Base-by-base conservation (phyloP, 2,888 invertebrate species). In the Allolobophora icterica region DNA sequence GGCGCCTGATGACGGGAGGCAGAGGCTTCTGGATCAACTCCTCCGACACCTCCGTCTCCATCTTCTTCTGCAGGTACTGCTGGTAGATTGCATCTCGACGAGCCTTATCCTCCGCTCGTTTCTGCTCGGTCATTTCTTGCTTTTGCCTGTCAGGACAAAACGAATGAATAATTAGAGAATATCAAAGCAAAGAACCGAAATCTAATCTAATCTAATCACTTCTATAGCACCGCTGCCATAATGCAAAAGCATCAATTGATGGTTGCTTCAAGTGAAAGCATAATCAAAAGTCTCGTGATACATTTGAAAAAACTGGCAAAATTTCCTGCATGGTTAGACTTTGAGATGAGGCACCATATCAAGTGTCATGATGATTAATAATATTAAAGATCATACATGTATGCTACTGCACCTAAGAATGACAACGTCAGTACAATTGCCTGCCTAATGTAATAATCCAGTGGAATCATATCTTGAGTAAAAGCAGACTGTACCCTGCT, bases 61-160 rank as follows among this genome's bases (percentile, higher is more conserved):
- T 97, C 96, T 99, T 99, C 95, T 98, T 98, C 93, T 98, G 96
- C 96, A 98, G 97, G 96, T 99, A 98, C 95, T 98, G 98, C 94
- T 98, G 98, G 94, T 98, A 96, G 94, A 99, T 99, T 93, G 97
- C 97, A 93, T 98, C 97, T 91, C 98, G 96, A 92, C 98, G 96
- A 30, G 97, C 96, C 94, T 97, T 97, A 95, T 99, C 98, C 94
- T 98, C 98, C 94, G 97, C 97, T 95, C 96, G 96, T 95, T 96
- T 96, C 93, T 95, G 97, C 97, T 94, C 97, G 96, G 94, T 95
- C 93, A 94, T 96, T 96, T 96, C 97, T 96, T 95, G 97, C 96
- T 95, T 98, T 97, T 94, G 96, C 92, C 95, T 95, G 91, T 71
- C 17, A n/a, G 11, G 71, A 71, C n/a, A 71, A 71, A 52, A 71